phyloP scores from a whole-genome alignment of 2,797 vertebrate genomes.

The Phoebastria nigripes region DNA sequence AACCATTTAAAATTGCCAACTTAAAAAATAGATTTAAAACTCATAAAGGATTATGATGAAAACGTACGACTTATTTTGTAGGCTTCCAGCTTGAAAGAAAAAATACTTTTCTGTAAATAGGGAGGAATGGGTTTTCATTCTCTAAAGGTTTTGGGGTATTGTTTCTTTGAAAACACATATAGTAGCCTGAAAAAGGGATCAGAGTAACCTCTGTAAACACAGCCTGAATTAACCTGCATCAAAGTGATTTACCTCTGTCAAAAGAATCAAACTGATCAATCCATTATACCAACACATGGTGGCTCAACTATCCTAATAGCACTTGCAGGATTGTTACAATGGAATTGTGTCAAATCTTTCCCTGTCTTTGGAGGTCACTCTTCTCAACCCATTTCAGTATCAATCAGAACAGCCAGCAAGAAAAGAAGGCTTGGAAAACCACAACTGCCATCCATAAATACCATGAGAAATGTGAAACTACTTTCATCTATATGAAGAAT shows the following conservation, averaged over 20 bases:
- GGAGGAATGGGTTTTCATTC: neutral
- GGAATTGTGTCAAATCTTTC: neutral
- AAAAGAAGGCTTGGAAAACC: neutral
- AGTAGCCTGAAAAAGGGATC: conserved; percentile 5
- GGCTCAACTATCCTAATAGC: neutral
- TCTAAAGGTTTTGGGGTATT: neutral
- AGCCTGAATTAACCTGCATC: conserved; percentile 32
- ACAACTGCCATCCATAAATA: neutral
- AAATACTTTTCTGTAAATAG: conserved; percentile 18
- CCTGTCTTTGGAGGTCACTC: neutral
- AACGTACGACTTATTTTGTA: conserved; percentile 29
- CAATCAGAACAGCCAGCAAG: neutral
- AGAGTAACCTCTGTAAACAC: conserved; percentile 29
- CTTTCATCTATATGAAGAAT: neutral
- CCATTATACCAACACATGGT: neutral
- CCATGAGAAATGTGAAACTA: neutral
- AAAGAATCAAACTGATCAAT: conserved; percentile 6
- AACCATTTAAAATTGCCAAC: conserved; percentile 55
- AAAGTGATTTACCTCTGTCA: neutral
- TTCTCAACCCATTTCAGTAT: neutral
- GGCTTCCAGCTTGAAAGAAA: conserved; percentile 16
- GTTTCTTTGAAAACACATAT: neutral
- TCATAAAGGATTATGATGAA: conserved; percentile 52
- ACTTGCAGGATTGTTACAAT: neutral
- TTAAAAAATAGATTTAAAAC: conserved; percentile 54